A percentile compares a stretch with the other conserved stretches of the same genome.
Evolutionary conservation across 2,113 vertebrate species (phyloP).

Genomic region (Microtus montanus): DNA sequence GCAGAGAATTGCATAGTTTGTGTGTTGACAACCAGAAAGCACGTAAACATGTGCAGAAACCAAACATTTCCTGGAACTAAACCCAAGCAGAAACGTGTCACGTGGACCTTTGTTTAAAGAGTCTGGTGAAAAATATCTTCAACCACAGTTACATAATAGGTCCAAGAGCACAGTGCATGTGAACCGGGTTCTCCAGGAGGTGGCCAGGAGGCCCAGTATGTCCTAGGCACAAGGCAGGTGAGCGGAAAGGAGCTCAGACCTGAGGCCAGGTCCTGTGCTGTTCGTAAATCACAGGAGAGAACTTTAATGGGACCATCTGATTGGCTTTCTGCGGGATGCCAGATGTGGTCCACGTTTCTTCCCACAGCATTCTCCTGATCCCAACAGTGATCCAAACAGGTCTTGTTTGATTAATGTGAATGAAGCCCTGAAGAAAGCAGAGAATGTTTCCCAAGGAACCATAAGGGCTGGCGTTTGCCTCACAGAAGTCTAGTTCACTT

Average conservation of each 20-base stretch:
- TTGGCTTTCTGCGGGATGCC: neutral
- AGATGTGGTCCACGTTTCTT: neutral
- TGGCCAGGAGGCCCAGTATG: neutral
- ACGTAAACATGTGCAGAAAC: constrained; percentile 75
- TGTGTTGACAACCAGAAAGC: constrained; percentile 69
- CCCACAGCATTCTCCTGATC: neutral
- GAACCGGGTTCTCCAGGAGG: neutral
- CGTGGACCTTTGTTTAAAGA: constrained; percentile 78
- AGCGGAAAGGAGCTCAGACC: neutral
- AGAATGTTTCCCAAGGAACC: neutral
- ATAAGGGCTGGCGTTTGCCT: neutral
- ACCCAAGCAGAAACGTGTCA: constrained; percentile 67
- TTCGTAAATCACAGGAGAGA: neutral
- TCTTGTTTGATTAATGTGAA: neutral
- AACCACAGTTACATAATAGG: constrained; percentile 70
- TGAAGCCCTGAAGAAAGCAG: neutral
- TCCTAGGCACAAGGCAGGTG: neutral
- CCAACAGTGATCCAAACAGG: neutral
- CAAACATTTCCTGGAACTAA: constrained; percentile 79
- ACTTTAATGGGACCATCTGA: neutral
- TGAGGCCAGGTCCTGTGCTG: neutral
- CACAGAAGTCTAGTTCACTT: neutral
- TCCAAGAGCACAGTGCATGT: neutral
- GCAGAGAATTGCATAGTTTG: constrained; percentile 29
- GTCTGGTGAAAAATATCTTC: constrained; percentile 68